Percentiles rank a stretch among this genome's conserved stretches.
phyloP scores from a whole-genome alignment of 2,888 invertebrate genomes.

The Stenodera caucasica region DNA sequence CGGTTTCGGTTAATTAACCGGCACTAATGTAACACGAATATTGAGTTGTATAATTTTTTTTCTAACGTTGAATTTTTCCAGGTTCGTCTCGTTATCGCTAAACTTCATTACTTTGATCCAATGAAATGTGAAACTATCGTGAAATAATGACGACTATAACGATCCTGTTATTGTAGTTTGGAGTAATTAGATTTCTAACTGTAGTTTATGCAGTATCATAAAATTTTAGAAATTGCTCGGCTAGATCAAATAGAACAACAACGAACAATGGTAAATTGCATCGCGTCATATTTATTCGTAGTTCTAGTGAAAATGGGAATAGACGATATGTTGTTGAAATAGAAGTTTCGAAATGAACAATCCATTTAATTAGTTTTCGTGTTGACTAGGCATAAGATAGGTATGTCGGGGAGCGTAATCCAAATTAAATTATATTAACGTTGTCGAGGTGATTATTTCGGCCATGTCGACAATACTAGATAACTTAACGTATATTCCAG shows the following conservation, averaged over 20 bases:
- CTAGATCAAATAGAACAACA: not conserved
- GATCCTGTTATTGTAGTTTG: not conserved
- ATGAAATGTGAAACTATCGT: not conserved
- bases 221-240: not conserved
- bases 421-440: slow-evolving; percentile 32
- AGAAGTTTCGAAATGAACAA: slow-evolving; percentile 29
- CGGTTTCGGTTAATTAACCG: too few relatives aligned
- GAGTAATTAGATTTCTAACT: not conserved
- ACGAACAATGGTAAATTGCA: not conserved
- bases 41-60: too few relatives aligned
- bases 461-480: too few relatives aligned
- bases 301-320: not conserved
- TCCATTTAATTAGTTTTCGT: slow-evolving; percentile 34
- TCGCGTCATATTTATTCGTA: not conserved
- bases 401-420: slow-evolving; percentile 20
- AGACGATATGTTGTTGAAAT: not conserved
- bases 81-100: too few relatives aligned
- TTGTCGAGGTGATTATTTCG: slow-evolving; percentile 13
- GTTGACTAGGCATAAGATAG: slow-evolving; percentile 19
- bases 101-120: not conserved
- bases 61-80: too few relatives aligned
- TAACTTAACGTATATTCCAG: too few relatives aligned
- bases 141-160: not conserved
- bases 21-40: too few relatives aligned
- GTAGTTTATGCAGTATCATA: not conserved